Base-by-base conservation (phyloP, 2,113 vertebrate species). In the Oreochromis tanganicae region DNA sequence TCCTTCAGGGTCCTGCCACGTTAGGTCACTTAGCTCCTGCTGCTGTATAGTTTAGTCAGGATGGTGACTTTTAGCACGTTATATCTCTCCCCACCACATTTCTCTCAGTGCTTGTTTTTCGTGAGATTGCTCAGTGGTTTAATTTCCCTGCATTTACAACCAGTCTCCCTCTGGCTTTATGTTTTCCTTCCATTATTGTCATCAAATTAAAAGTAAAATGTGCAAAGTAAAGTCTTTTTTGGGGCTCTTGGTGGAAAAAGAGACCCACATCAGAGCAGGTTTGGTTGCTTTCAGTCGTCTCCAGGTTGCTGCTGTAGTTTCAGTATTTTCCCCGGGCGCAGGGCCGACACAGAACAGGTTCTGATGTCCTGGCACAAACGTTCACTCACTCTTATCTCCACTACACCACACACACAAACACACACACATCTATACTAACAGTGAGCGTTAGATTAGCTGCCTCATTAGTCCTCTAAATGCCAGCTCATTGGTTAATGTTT, bases 401-500 rank as follows among this genome's bases (percentile, higher is more conserved):
- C 68, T 46, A 3, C 43, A 1, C 11, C 48, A 17, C 19, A 54
- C 52, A 48, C 21, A 29, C 11, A 63, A 2, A 66, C 4, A 46
- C 41, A 41, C 75, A 82, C 87, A 85, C 57, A 61, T 85, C 50
- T 73, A 80, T 79, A 82, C 81, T 85, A 86, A 89, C 88, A 85
- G 89, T 63, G 16, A 82, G 9, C 81, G 38, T 89, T 81, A 84
- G 71, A 91, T 94, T 93, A 90, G 78, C 91, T 75, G 94, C 91
- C 85, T 80, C 91, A 93, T 94, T 95, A 91, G 88, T 79, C 81
- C 7, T 81, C 83, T 91, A 94, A 95, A 95, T 94, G 94, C 85
- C 94, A 94, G 7, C 93, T 94, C 92, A 93, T 93, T 94, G 93
- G 91, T 94, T 94, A 92, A 93, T 93, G 93, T 93, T 85, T 89